Evolutionary conservation across 2,113 vertebrate genomes (phyloP), one percentile per base, ranked within the genome.

Genomic region (Phycodurus eques): DNA sequence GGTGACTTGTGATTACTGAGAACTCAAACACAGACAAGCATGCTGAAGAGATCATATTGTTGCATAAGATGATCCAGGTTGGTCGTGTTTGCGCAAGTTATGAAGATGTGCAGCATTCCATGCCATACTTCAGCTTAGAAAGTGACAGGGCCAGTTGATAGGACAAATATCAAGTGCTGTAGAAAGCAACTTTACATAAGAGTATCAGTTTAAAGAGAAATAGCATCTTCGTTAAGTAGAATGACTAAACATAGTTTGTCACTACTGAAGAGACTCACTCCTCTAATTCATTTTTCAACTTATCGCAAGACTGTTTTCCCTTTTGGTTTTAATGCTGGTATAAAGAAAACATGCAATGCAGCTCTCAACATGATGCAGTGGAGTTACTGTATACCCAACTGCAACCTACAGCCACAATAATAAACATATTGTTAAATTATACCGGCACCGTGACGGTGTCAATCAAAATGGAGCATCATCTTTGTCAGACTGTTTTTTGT

Each of bases 41-140:
- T 61, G 31, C 59, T 42, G 7, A 0, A 10, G 35, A 19, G 33
- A 61, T 11, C 8, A 39, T 61, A 17, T 39, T 61, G 13, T 15
- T 35, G 31, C 9, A 57, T 22, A 57, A 31, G 22, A 27, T 27
- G n/a, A 22, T 56, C 54, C 54, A 20, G n/a, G 54, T 56, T 27
- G 27, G 27, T 27, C 27, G 27, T 27, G 27, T 27, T 27, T 8
- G 53, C 7, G 31, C 27, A 60, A 33, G 27, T 12, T 33, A 3
- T 10, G 19, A 64, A 22, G 63, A 65, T 46, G 42, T 47, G 43
- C 43, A 46, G 43, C 43, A 66, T 66, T 66, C 63, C 63, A 46
- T 8, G 39, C 20, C 20, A 39, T 2, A 20, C 5, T 46, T 46
- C 5, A 10, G 63, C 42, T n/a, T 65, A 46, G n/a, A 44, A 65